A percentile compares a stretch with the other conserved stretches of the same genome.
Conservation (phyloP, 2,888 invertebrate species). For the Cataglyphis livida region DNA sequence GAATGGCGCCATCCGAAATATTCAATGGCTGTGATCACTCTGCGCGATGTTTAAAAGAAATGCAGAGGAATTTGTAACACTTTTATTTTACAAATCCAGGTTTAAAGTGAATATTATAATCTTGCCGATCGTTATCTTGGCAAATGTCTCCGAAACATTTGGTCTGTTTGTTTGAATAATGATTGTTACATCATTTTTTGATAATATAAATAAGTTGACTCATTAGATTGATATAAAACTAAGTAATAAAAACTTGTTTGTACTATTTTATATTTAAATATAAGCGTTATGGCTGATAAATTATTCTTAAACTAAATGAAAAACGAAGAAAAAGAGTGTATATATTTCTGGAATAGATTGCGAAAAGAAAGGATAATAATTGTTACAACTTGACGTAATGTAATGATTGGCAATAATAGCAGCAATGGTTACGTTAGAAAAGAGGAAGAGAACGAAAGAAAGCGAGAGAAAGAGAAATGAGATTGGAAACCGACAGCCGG, state of each 20-base stretch:
- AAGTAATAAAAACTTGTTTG: not conserved
- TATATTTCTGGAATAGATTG: not conserved
- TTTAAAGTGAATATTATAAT: not conserved
- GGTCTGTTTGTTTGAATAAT: too few species aligned
- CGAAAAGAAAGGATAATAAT: not conserved
- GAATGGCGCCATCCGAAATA: not conserved
- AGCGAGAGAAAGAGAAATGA: slow-evolving; percentile 51
- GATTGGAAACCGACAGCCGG: slow-evolving; percentile 71
- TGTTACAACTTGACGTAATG: slow-evolving; percentile 19
- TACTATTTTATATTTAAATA: not conserved
- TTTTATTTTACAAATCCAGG: not conserved
- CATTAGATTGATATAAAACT: not conserved
- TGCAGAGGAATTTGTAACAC: not conserved
- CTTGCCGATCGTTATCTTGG: slow-evolving; percentile 2
- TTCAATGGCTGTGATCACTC: not conserved
- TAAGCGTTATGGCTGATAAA: not conserved
- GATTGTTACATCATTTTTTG: not conserved
- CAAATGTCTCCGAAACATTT: too few species aligned
- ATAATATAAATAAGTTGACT: not conserved
- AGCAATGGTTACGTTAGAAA: slow-evolving; percentile 4
- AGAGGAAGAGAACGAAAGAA: slow-evolving; percentile 12
- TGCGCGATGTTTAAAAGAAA: not conserved
- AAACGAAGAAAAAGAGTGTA: not conserved
- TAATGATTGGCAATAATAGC: slow-evolving; percentile 38
- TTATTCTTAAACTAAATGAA: not conserved